Evolutionary conservation across 2,113 vertebrate species (phyloP), one percentile per base, ranked within the genome.

Genomic region (Puntigrus tetrazona): DNA sequence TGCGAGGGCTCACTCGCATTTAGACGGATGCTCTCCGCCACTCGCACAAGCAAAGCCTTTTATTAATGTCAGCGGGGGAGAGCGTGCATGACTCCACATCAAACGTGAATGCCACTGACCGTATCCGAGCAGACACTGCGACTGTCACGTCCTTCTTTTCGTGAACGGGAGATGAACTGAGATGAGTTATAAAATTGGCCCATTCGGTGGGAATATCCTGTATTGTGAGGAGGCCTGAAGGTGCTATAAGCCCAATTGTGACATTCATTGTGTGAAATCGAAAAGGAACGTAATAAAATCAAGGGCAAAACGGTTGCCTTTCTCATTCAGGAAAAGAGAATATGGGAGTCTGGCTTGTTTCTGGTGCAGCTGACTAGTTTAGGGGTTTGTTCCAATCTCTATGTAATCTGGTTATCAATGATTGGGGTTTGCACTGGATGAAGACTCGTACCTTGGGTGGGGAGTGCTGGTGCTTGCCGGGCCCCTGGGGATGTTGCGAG

Each of bases 401-500:
- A 57, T n/a, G 52, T 57, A n/a, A 57, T 57, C 20, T n/a, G 52
- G 9, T n/a, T 57, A 3, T n/a, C 7, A n/a, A 9, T 1, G 22
- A n/a, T 50, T 20, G 47, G 47, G 16, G 47, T 50, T 50, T 18
- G 47, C 20, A 50, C 16, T n/a, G 18, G 20, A 55, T 22, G 52
- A 57, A 57, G 22, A n/a, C 29, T 36, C 47, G 89, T 94, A 97
- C 98, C 96, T 99, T 99, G 0, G 97, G 97, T 65, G 98, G 97
- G 0, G 97, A 99, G 73, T 96, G 97, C 93, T 97, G 97, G 88
- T 93, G 96, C 29, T 96, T 98, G 93, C 75, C 93, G 86, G 93
- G 72, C 14, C 89, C 92, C 3, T 92, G 94, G 84, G 94, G 90
- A 83, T 97, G 97, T 79, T 96, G 97, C 3, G 95, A 92, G 73